phyloP scores from a whole-genome alignment of 1,140 invertebrate genomes.

The Parapsyche elsis region DNA sequence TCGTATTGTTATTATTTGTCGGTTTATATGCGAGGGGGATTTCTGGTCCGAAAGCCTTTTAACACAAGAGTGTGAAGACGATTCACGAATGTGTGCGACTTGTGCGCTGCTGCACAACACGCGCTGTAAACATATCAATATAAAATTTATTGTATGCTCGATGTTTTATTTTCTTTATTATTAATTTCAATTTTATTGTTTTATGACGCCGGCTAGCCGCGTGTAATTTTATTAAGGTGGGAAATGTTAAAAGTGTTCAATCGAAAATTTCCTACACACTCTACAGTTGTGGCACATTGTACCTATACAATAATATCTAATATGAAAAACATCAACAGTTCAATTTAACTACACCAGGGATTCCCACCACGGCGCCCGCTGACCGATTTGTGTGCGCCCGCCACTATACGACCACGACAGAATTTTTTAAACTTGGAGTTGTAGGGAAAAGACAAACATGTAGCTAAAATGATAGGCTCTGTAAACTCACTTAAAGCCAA shows the following conservation, averaged over 20 bases:
- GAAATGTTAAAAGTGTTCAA: not conserved
- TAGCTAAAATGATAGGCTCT: too few relatives aligned
- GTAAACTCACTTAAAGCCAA: too few relatives aligned
- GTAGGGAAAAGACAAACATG: too few relatives aligned
- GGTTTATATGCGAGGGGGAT: not conserved
- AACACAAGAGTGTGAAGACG: constrained; percentile 28
- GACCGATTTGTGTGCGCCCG: too few relatives aligned
- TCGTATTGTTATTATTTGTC: not conserved
- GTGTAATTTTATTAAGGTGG: not conserved
- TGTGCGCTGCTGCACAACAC: not conserved
- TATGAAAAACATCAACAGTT: too few relatives aligned
- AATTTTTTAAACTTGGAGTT: too few relatives aligned
- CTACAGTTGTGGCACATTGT: too few relatives aligned
- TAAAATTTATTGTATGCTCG: constrained; percentile 28
- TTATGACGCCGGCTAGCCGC: not conserved
- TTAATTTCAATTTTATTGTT: constrained; percentile 5
- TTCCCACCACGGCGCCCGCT: too few relatives aligned
- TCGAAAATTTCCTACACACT: too few relatives aligned
- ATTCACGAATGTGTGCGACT: constrained; percentile 13
- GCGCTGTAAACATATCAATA: constrained; percentile 35
- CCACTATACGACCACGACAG: too few relatives aligned
- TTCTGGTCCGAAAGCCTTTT: constrained; percentile 21
- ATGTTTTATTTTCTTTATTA: not conserved
- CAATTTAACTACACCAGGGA: too few relatives aligned
- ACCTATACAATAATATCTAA: too few relatives aligned